phyloP scores from a whole-genome alignment of 2,888 invertebrate species.

The Acanthosepion pharaonis region DNA sequence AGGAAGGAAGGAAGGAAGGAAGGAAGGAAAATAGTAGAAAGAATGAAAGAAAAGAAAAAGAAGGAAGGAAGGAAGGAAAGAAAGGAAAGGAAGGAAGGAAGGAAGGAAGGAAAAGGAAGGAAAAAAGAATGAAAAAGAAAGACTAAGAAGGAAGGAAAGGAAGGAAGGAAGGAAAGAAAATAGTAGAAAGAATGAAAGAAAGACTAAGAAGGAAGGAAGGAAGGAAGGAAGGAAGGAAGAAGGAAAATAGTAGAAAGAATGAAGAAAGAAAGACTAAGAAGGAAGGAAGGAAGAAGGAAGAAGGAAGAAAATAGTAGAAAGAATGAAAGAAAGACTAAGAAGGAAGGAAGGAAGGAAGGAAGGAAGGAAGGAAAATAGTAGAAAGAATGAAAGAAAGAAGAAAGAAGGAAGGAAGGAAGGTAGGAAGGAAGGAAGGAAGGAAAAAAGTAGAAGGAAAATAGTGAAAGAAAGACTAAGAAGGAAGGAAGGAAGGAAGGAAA shows the following conservation, averaged over 20 bases:
- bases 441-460: too few relatives aligned
- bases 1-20: background rate
- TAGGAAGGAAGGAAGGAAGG: background rate
- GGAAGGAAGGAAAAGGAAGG: background rate
- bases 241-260: too few relatives aligned
- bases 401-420: background rate
- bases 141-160: too few relatives aligned
- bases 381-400: too few relatives aligned
- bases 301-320: background rate
- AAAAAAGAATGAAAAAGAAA: too few relatives aligned
- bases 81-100: background rate
- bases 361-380: background rate
- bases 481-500: background rate
- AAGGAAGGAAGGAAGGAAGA: background rate
- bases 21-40: too few relatives aligned
- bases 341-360: background rate
- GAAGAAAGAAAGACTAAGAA: too few relatives aligned
- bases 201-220: too few relatives aligned
- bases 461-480: too few relatives aligned
- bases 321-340: too few relatives aligned
- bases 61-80: background rate
- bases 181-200: too few relatives aligned
- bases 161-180: background rate
- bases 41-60: too few relatives aligned
- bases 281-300: background rate